Evolutionary conservation across 1,140 invertebrate genomes (phyloP).

Genomic region (Diorhabda elongata): DNA sequence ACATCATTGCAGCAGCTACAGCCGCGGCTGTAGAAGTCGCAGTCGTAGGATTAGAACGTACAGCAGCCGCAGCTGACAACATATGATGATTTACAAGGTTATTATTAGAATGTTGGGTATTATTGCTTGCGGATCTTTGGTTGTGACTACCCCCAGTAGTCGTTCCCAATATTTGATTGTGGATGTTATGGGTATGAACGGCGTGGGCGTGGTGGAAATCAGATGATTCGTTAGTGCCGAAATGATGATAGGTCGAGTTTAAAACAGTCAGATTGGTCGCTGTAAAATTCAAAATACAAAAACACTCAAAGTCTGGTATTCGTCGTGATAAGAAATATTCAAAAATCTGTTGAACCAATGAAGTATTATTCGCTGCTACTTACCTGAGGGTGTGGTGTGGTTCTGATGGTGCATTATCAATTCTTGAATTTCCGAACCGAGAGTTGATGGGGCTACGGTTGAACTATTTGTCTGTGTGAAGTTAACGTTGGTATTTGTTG

Average conservation of each 20-base stretch:
- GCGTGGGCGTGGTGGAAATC: constrained; percentile 42
- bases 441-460: constrained; percentile 31
- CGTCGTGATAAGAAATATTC: background rate
- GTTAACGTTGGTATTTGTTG: constrained; percentile 30
- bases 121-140: constrained; percentile 26
- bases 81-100: constrained; percentile 40
- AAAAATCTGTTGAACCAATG: too few relatives aligned
- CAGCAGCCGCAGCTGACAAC: constrained; percentile 31
- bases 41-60: constrained; percentile 40
- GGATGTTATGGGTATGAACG: constrained; percentile 43
- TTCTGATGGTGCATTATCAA: constrained; percentile 47
- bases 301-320: background rate
- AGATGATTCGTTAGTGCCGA: constrained; percentile 35
- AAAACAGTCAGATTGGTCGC: constrained; percentile 35
- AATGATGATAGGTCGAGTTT: constrained; percentile 44
- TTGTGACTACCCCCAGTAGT: constrained; percentile 38
- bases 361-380: too few relatives aligned
- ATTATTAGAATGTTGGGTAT: constrained; percentile 37
- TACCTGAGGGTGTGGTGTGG: constrained; percentile 36
- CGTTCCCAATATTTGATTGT: constrained; percentile 40
- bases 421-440: constrained; percentile 44
- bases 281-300: constrained; percentile 15
- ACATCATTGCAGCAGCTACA: constrained; percentile 47
- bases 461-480: constrained; percentile 35
- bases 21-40: constrained; percentile 46